Conservation (phyloP, 2,888 invertebrate species). For the Limenitis camilla region DNA sequence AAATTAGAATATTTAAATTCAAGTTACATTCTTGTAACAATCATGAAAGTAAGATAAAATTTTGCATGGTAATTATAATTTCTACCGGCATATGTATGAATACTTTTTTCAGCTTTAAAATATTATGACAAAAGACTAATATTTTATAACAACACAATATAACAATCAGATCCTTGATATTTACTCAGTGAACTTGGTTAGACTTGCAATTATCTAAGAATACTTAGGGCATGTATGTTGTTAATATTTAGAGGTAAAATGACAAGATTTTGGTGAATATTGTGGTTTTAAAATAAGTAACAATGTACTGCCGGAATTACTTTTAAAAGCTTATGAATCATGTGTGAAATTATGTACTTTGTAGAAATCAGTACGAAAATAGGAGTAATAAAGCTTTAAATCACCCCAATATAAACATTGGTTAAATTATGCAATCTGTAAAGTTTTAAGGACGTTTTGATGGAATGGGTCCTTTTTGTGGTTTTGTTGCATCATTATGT, state of each 20-base stretch:
- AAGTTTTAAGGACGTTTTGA: too few relatives aligned
- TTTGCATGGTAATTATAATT: conserved; percentile 14
- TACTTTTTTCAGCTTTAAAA: conserved; percentile 15
- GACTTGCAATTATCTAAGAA: conserved; percentile 20
- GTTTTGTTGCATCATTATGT: too few relatives aligned
- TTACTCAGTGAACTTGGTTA: conserved; percentile 13
- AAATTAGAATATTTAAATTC: conserved; percentile 4
- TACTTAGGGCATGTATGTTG: conserved; percentile 25
- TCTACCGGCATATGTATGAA: conserved; percentile 11
- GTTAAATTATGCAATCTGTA: background rate
- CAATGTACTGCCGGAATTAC: conserved; percentile 28
- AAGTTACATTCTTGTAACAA: conserved; percentile 1
- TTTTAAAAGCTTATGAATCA: background rate
- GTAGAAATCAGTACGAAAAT: conserved; percentile 4
- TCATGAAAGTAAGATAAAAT: background rate
- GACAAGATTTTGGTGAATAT: conserved; percentile 14
- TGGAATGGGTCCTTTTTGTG: too few relatives aligned
- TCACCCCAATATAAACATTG: conserved; percentile 1
- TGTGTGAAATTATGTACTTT: background rate
- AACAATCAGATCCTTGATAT: conserved; percentile 8
- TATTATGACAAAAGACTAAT: conserved; percentile 16
- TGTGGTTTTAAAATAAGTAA: conserved; percentile 17
- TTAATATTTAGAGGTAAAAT: conserved; percentile 17
- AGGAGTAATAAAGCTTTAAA: conserved; percentile 19
- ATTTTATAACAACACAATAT: conserved; percentile 5